Conservation (phyloP, 2,888 invertebrate genomes). For the Plagodis dolabraria region DNA sequence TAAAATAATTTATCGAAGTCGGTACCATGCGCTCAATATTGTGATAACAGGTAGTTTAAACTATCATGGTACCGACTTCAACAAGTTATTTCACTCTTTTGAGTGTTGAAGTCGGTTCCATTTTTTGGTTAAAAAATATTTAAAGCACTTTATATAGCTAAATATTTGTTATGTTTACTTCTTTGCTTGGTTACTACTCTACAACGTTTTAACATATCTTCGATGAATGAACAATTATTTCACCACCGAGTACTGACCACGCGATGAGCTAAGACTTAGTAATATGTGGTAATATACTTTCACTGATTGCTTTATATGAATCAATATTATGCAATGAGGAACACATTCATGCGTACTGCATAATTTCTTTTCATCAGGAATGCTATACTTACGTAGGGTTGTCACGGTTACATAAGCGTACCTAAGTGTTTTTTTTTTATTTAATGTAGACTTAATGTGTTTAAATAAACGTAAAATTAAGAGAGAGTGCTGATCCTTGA, state of each 20-base stretch:
- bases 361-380: slow-evolving; percentile 19
- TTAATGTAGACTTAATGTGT: background rate
- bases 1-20: too few species aligned
- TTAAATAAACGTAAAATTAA: too few species aligned
- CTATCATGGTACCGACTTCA: too few species aligned
- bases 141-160: too few species aligned
- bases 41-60: too few species aligned
- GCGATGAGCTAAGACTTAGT: slow-evolving; percentile 27
- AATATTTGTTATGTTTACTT: too few species aligned
- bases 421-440: background rate
- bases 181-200: background rate
- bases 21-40: too few species aligned
- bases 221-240: slow-evolving; percentile 8
- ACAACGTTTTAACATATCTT: background rate
- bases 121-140: too few species aligned
- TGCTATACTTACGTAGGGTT: slow-evolving; percentile 10
- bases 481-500: too few species aligned
- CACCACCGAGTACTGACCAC: slow-evolving; percentile 7
- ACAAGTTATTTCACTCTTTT: too few species aligned
- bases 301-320: slow-evolving; percentile 36
- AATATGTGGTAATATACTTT: slow-evolving; percentile 30
- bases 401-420: background rate
- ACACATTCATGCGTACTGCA: slow-evolving; percentile 27
- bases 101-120: too few species aligned
- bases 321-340: slow-evolving; percentile 37